phyloP scores from a whole-genome alignment of 2,113 vertebrate genomes.

The Ploceus nigricollis region DNA sequence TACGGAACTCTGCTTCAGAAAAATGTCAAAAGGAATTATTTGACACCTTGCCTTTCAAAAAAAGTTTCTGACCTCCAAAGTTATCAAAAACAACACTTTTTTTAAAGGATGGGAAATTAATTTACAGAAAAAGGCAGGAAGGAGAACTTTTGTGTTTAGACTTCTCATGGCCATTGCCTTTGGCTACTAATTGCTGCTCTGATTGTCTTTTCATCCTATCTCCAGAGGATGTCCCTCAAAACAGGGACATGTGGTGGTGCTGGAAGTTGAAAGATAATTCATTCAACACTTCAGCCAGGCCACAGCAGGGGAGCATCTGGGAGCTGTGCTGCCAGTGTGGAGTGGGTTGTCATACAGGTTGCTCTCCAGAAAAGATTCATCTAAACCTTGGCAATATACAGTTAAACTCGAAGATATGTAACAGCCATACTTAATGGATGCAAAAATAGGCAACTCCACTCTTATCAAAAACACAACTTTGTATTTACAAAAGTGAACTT shows the following conservation, averaged over 20 bases:
- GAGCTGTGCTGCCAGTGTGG: not conserved
- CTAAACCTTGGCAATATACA: not conserved
- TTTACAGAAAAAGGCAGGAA: not conserved
- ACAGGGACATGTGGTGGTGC: not conserved
- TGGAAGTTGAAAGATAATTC: slow-evolving; percentile 25
- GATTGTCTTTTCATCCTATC: not conserved
- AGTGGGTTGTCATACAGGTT: not conserved
- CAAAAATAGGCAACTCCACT: not conserved
- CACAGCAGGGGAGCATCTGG: not conserved
- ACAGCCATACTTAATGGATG: not conserved
- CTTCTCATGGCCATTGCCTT: not conserved
- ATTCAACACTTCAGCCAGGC: not conserved
- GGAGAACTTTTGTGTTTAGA: not conserved
- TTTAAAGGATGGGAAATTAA: not conserved
- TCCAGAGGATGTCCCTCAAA: not conserved
- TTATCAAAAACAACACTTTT: not conserved
- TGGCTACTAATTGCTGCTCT: not conserved
- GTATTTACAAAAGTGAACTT: not conserved
- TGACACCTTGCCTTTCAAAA: not conserved
- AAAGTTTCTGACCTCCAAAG: not conserved
- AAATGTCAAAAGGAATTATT: not conserved
- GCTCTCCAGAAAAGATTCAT: not conserved
- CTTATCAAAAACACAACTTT: not conserved
- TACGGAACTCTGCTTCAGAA: not conserved
- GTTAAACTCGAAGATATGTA: not conserved